These are phyloP conservation scores for Pygoscelis antarcticus DNA, from an alignment of 2,113 vertebrate species.

Conservation along the genomic window DNA sequence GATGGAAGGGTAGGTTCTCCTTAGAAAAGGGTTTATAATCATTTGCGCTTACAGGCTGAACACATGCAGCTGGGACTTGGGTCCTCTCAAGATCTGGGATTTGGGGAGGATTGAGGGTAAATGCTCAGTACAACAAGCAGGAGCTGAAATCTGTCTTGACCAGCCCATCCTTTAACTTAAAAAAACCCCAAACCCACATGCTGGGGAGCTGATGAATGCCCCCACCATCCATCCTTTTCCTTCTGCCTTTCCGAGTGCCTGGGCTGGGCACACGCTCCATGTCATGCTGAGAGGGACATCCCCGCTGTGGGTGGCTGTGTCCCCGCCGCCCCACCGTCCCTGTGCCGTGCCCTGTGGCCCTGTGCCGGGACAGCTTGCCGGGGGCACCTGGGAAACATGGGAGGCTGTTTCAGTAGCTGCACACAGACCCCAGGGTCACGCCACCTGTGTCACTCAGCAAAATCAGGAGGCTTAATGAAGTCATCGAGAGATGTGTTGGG, in stretches of 20 bases:
- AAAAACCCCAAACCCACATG: background rate
- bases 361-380: background rate
- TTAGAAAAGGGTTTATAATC: background rate
- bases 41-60: background rate
- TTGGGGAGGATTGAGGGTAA: background rate
- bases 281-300: rapidly evolving
- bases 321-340: background rate
- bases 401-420: background rate
- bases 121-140: background rate
- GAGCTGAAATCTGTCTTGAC: background rate
- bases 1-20: background rate
- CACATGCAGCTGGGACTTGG: background rate
- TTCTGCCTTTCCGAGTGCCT: background rate
- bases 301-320: background rate
- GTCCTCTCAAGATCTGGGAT: background rate
- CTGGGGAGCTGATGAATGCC: background rate
- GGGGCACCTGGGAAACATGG: background rate
- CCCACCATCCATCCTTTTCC: background rate
- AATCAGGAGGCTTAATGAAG: background rate
- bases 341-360: rapidly evolving
- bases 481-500: background rate
- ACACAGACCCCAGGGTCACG: rapidly evolving
- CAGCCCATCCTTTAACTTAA: background rate
- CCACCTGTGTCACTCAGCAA: background rate
- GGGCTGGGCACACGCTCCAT: rapidly evolving